These are phyloP conservation scores for Sciurus carolinensis DNA, from an alignment of 2,797 vertebrate genomes.

Conservation along the genomic window DNA sequence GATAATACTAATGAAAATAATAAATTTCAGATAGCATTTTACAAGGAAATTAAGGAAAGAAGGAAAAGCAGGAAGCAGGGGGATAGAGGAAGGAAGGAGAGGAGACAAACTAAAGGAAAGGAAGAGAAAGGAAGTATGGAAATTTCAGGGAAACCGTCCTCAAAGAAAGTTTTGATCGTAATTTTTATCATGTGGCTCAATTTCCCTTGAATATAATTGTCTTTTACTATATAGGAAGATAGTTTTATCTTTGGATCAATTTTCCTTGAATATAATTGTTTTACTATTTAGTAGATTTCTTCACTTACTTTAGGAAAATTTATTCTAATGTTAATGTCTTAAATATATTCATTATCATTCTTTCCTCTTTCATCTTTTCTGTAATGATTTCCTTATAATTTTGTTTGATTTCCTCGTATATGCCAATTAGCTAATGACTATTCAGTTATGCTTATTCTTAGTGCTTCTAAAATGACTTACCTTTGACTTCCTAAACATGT, in stretches of 20 bases:
- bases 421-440: neutral
- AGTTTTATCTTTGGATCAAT: neutral
- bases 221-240: no score
- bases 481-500: neutral
- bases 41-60: neutral
- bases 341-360: neutral
- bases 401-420: neutral
- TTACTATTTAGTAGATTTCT: neutral
- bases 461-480: neutral
- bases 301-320: neutral
- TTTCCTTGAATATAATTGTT: neutral
- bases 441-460: neutral
- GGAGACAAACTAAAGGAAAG: no score
- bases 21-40: neutral
- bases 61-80: neutral
- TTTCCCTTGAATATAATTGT: no score
- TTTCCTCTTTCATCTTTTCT: no score
- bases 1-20: neutral
- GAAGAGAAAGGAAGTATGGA: no score
- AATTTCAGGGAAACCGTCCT: neutral
- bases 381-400: neutral
- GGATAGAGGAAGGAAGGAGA: no score
- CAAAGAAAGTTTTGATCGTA: neutral
- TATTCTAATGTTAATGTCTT: neutral
- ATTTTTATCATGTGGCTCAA: neutral